These are phyloP conservation scores for Tichodroma muraria DNA, from an alignment of 2,113 vertebrate genomes.

Conservation along the genomic window DNA sequence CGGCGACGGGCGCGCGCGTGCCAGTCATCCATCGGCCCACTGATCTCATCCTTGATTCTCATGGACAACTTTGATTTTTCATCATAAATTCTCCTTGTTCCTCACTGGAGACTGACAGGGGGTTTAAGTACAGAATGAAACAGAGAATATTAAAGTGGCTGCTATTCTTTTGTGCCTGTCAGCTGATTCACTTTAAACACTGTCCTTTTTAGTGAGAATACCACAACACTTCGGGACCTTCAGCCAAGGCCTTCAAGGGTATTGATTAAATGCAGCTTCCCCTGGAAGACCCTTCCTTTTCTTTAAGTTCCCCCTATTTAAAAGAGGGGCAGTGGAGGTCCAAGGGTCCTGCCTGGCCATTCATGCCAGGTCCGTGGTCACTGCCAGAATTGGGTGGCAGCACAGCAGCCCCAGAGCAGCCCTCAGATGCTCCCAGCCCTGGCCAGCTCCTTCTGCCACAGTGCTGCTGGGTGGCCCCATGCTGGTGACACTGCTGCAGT, in stretches of 20 bases:
- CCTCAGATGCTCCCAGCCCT: not conserved
- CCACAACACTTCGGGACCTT: not conserved
- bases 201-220: not conserved
- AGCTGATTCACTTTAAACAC: not conserved
- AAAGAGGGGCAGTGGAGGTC: not conserved
- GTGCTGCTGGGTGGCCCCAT: not conserved
- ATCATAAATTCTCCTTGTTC: slow-evolving; percentile 38
- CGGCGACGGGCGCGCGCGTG: fast-evolving
- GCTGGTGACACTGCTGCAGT: not conserved
- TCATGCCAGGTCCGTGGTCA: too few relatives aligned
- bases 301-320: not conserved
- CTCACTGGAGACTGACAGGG: not conserved
- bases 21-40: not conserved
- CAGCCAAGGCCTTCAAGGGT: not conserved
- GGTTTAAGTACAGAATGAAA: not conserved
- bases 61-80: slow-evolving; percentile 37
- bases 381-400: not conserved
- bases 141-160: not conserved
- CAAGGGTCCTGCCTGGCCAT: not conserved
- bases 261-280: not conserved
- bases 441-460: not conserved
- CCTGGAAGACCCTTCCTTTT: not conserved
- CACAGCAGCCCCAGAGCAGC: fast-evolving
- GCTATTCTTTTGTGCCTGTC: not conserved
- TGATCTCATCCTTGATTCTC: not conserved